Conservation (phyloP, 1,140 invertebrate species). For the Oncopeltus fasciatus region DNA sequence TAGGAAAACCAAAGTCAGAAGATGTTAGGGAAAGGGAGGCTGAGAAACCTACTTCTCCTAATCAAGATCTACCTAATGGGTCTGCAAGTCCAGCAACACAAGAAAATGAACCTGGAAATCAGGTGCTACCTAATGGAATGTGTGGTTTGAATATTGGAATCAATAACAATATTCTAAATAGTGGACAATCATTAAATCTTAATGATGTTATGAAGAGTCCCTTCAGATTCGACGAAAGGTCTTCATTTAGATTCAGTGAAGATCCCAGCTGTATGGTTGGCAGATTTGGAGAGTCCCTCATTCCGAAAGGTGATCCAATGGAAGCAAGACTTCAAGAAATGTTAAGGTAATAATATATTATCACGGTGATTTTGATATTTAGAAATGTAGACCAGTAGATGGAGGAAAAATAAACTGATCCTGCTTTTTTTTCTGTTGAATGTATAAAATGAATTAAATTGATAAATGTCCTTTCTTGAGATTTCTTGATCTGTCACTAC, state of each 20-base stretch:
- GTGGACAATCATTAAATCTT: conserved; percentile 19
- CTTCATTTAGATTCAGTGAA: conserved; percentile 60
- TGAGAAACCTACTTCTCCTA: conserved; percentile 15
- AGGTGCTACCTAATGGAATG: conserved; percentile 25
- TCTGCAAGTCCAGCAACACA: conserved; percentile 24
- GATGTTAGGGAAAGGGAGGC: conserved; percentile 8
- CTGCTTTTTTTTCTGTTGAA: too few relatives aligned
- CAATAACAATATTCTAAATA: conserved; percentile 28
- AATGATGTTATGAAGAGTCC: conserved; percentile 43
- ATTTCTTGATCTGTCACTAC: too few relatives aligned
- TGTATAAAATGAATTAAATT: too few relatives aligned
- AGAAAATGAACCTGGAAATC: conserved; percentile 30
- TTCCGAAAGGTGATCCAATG: conserved; percentile 83
- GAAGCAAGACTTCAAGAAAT: conserved; percentile 81
- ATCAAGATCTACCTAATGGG: conserved; percentile 21
- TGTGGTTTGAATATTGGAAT: conserved; percentile 33
- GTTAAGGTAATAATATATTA: conserved; percentile 41
- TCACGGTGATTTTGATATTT: too few relatives aligned
- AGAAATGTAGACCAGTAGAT: too few relatives aligned
- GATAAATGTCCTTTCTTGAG: too few relatives aligned
- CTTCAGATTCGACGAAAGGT: conserved; percentile 58
- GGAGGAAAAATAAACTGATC: too few relatives aligned
- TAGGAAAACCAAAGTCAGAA: conserved; percentile 20
- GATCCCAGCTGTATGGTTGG: conserved; percentile 61
- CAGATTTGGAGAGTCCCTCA: conserved; percentile 65